These are phyloP conservation scores for Mesocentrotus franciscanus DNA, from an alignment of 53 echinoderm and acorn worm species.

Conservation along the genomic window DNA sequence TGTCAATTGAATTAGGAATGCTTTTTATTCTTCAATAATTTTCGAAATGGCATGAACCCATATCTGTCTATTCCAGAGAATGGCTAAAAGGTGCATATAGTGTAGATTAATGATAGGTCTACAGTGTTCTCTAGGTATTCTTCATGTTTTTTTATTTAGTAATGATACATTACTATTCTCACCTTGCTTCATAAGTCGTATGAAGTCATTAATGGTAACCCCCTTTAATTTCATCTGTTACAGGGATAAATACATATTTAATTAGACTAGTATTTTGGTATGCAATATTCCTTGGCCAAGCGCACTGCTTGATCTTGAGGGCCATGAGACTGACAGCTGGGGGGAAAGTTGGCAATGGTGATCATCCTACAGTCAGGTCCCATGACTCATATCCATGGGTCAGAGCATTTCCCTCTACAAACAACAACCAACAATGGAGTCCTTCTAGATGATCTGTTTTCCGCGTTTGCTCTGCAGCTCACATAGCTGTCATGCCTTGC, in stretches of 20 bases:
- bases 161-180: too few species aligned
- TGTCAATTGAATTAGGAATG: too few species aligned
- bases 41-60: too few species aligned
- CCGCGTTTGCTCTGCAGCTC: conserved; percentile 16
- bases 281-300: neutral
- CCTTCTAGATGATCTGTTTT: conserved; percentile 43
- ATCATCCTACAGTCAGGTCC: conserved; percentile 1
- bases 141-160: too few species aligned
- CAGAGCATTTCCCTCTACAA: conserved; percentile 58
- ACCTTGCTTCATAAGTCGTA: too few species aligned
- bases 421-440: conserved; percentile 52
- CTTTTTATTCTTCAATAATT: too few species aligned
- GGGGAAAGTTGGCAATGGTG: neutral
- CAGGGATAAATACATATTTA: neutral
- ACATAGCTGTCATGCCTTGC: conserved; percentile 58
- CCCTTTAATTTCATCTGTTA: neutral
- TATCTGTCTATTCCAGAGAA: too few species aligned
- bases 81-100: too few species aligned
- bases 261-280: neutral
- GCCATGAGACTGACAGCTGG: conserved; percentile 1
- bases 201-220: neutral
- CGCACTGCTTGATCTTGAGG: neutral
- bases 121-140: too few species aligned
- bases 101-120: too few species aligned
- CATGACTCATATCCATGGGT: conserved; percentile 66